Evolutionary conservation across 2,797 vertebrate species (phyloP).

Genomic region (Helostoma temminkii): DNA sequence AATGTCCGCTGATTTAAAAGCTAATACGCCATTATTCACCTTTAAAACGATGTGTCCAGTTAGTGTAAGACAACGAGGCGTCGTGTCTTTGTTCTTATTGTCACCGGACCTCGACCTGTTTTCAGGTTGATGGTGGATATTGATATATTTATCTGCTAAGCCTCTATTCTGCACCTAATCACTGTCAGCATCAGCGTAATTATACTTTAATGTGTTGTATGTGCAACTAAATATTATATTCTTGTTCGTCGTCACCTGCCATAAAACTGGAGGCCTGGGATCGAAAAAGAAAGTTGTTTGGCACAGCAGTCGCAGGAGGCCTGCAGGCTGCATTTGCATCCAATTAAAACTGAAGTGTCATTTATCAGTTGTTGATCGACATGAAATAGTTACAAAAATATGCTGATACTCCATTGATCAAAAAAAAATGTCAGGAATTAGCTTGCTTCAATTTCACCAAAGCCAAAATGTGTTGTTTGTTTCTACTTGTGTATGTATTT

Average conservation of each 20-base stretch:
- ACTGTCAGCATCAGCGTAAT: neutral
- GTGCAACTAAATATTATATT: neutral
- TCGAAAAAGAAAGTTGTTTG: neutral
- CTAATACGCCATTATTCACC: accelerated
- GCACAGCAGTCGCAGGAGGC: slow-evolving; percentile 2
- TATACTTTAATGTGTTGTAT: neutral
- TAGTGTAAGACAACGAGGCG: accelerated
- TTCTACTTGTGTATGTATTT: too few species aligned
- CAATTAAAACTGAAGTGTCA: neutral
- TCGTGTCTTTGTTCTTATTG: slow-evolving; percentile 21
- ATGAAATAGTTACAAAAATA: too few species aligned
- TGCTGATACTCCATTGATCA: too few species aligned
- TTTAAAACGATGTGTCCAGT: accelerated
- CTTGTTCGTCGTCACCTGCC: accelerated
- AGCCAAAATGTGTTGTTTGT: too few species aligned
- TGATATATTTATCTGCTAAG: slow-evolving; percentile 25
- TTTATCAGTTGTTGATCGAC: neutral
- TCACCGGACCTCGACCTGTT: neutral
- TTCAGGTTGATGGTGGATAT: slow-evolving; percentile 11
- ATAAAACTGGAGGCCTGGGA: neutral
- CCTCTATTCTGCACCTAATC: slow-evolving; percentile 4
- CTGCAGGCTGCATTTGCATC: neutral
- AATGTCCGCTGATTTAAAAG: neutral
- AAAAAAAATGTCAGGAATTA: too few species aligned
- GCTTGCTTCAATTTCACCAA: too few species aligned